Conservation (phyloP, 2,888 invertebrate genomes). For the Trisateles emortualis region DNA sequence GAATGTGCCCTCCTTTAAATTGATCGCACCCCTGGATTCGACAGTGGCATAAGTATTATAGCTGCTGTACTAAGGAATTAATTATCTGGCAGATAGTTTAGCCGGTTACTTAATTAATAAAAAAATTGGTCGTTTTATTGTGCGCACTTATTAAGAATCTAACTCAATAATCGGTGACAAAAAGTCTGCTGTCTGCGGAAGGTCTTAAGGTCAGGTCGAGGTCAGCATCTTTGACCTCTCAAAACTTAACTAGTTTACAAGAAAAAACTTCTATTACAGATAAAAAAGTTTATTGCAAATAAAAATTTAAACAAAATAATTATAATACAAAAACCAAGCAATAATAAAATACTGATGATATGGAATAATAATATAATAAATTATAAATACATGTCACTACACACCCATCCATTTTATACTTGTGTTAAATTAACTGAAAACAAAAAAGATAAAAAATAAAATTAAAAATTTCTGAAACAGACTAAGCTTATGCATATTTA, state of each 20-base stretch:
- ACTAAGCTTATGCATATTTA: constrained; percentile 31
- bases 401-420: constrained; percentile 81
- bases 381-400: constrained; percentile 60
- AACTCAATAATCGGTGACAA: too few relatives aligned
- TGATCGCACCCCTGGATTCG: too few relatives aligned
- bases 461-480: constrained; percentile 50
- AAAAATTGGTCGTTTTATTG: too few relatives aligned
- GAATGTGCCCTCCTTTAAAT: too few relatives aligned
- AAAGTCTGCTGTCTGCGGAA: too few relatives aligned
- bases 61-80: too few relatives aligned
- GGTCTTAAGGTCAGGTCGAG: too few relatives aligned
- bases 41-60: too few relatives aligned
- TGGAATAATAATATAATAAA: constrained; percentile 43
- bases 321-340: constrained; percentile 43
- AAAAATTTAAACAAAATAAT: constrained; percentile 39
- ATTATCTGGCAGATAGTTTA: too few relatives aligned
- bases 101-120: too few relatives aligned
- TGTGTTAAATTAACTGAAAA: constrained; percentile 84
- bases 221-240: too few relatives aligned
- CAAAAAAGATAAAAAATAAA: constrained; percentile 65
- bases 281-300: constrained; percentile 62
- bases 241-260: constrained; percentile 11
- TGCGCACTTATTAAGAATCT: too few relatives aligned
- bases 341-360: constrained; percentile 51
- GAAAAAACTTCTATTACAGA: constrained; percentile 29